Conservation (phyloP, 2,888 invertebrate species). For the Drosophila kambysellisi region DNA sequence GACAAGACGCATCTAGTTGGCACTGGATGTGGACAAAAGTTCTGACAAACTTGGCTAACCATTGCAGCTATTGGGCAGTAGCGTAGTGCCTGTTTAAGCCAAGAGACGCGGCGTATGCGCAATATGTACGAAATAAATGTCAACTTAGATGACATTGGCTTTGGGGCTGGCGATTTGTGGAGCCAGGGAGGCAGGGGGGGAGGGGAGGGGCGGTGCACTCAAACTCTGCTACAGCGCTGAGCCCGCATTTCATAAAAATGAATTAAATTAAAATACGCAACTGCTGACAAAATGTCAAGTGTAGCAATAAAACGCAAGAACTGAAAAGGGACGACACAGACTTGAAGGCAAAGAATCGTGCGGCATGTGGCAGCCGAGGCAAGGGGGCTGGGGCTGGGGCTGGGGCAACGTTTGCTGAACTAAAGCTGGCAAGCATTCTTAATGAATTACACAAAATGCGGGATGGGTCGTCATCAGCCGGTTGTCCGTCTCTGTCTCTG, state of each 20-base stretch:
- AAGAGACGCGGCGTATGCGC: slow-evolving; percentile 75
- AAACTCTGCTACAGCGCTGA: slow-evolving; percentile 32
- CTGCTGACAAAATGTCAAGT: slow-evolving; percentile 81
- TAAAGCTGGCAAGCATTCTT: slow-evolving; percentile 63
- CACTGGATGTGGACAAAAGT: slow-evolving; percentile 37
- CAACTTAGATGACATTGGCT: slow-evolving; percentile 66
- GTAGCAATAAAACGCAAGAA: slow-evolving; percentile 73
- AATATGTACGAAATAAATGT: slow-evolving; percentile 78
- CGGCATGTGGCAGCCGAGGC: neutral
- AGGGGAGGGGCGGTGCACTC: slow-evolving; percentile 15
- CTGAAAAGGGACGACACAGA: slow-evolving; percentile 52
- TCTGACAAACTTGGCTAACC: slow-evolving; percentile 76
- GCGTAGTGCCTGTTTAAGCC: slow-evolving; percentile 23
- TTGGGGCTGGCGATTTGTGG: slow-evolving; percentile 2
- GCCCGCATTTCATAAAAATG: slow-evolving; percentile 81
- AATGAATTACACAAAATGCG: slow-evolving; percentile 80
- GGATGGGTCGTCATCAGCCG: slow-evolving; percentile 50
- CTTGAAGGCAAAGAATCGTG: neutral
- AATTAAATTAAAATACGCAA: slow-evolving; percentile 78
- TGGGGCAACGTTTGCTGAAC: slow-evolving; percentile 36
- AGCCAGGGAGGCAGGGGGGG: neutral
- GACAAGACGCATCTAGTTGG: slow-evolving; percentile 7
- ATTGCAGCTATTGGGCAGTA: slow-evolving; percentile 43
- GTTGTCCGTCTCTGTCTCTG: neutral
- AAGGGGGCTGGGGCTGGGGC: slow-evolving; percentile 11